Evolutionary conservation across 1,140 invertebrate genomes (phyloP).

Genomic region (Aphis gossypii): DNA sequence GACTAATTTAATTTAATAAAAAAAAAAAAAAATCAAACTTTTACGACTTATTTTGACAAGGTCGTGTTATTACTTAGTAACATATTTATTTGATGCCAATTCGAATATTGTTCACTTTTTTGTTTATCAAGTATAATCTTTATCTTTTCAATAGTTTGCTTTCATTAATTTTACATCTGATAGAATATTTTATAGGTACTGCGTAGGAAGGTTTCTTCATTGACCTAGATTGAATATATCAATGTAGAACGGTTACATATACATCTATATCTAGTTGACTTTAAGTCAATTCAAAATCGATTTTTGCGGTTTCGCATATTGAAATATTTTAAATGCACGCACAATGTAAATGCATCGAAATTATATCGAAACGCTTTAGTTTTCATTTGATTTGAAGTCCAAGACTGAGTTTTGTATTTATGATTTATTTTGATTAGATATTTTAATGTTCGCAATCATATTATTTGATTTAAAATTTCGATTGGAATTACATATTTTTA

Average conservation of each 20-base stretch:
- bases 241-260: not conserved
- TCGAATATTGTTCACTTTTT: not conserved
- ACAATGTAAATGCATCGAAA: not conserved
- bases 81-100: no score
- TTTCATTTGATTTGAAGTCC: not conserved
- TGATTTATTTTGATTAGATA: not conserved
- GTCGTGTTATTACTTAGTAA: no score
- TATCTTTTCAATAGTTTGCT: not conserved
- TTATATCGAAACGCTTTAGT: not conserved
- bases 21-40: not conserved
- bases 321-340: not conserved
- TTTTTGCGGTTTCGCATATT: slow-evolving; percentile 36
- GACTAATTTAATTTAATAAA: not conserved
- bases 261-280: not conserved
- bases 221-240: slow-evolving; percentile 23
- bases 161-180: not conserved
- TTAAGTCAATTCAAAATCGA: slow-evolving; percentile 23
- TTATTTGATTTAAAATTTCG: not conserved
- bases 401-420: not conserved
- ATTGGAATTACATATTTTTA: not conserved
- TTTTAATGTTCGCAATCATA: not conserved
- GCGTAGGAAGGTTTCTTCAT: slow-evolving; percentile 37
- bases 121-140: not conserved
- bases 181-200: not conserved
- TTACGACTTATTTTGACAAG: not conserved